phyloP scores from a whole-genome alignment of 2,888 invertebrate genomes.

The Busseola fusca region DNA sequence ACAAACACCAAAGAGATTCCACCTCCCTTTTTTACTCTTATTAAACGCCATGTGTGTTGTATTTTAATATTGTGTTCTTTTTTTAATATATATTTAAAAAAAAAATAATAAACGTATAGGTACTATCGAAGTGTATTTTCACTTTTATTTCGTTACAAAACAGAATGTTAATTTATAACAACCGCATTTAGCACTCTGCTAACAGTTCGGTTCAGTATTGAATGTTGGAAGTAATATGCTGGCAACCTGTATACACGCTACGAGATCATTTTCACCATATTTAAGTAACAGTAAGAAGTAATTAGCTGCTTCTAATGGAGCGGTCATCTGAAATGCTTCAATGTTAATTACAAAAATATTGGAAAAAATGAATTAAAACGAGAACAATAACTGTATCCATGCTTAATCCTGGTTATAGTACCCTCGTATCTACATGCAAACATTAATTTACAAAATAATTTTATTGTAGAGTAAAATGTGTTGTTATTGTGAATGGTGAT shows the following conservation, averaged over 20 bases:
- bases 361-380: constrained; percentile 33
- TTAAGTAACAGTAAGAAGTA: constrained; percentile 39
- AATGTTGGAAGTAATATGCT: not conserved
- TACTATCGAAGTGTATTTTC: too few species aligned
- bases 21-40: too few species aligned
- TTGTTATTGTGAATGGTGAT: constrained; percentile 27
- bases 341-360: constrained; percentile 42
- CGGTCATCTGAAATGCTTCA: constrained; percentile 49
- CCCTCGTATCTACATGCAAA: constrained; percentile 53
- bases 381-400: constrained; percentile 47
- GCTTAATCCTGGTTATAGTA: constrained; percentile 44
- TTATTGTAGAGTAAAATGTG: constrained; percentile 14
- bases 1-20: too few species aligned
- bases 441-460: constrained; percentile 37
- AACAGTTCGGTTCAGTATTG: not conserved
- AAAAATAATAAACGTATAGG: too few species aligned
- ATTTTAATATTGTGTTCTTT: too few species aligned
- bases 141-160: too few species aligned
- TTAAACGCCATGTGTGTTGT: too few species aligned
- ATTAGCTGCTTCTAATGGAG: constrained; percentile 46
- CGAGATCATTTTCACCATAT: constrained; percentile 20
- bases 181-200: not conserved
- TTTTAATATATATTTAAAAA: too few species aligned
- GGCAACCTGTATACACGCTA: constrained; percentile 39
- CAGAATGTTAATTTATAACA: too few species aligned